A percentile compares a stretch with the other conserved stretches of the same genome.
Evolutionary conservation across 2,888 invertebrate species (phyloP).

Genomic region (Pyrrhosoma nymphula): DNA sequence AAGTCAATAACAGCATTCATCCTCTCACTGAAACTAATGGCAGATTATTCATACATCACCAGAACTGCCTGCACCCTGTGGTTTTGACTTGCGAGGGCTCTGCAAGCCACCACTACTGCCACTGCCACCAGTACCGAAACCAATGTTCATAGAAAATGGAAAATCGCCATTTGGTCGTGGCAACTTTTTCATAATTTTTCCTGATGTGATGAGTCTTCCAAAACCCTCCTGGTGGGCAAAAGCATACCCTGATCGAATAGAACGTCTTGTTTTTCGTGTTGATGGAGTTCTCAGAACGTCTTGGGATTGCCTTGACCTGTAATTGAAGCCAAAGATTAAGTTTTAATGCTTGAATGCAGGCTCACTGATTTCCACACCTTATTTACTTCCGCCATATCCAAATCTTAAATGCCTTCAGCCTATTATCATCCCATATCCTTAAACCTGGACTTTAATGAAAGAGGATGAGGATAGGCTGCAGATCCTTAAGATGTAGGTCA

Average conservation of each 20-base stretch:
- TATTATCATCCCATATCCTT: too few species aligned
- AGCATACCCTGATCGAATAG: constrained; percentile 97
- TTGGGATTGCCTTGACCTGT: constrained; percentile 84
- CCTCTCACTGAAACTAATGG: constrained; percentile 39
- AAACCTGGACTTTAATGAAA: too few species aligned
- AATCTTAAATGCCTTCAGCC: not conserved
- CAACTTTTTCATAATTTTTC: constrained; percentile 95
- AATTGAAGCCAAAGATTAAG: constrained; percentile 67
- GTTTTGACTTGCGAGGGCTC: constrained; percentile 68
- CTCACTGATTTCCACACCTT: too few species aligned
- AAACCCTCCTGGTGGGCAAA: constrained; percentile 99
- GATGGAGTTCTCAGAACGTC: constrained; percentile 92
- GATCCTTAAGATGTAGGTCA: too few species aligned
- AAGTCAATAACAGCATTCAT: constrained; percentile 45
- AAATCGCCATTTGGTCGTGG: constrained; percentile 85
- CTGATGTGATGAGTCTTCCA: constrained; percentile 97
- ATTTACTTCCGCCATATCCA: too few species aligned
- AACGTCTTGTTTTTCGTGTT: constrained; percentile 92
- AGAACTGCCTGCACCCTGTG: constrained; percentile 64
- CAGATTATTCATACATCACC: constrained; percentile 54
- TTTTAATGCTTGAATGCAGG: not conserved
- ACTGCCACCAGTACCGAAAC: constrained; percentile 47
- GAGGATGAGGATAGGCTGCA: too few species aligned
- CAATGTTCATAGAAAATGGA: constrained; percentile 81
- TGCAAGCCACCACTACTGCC: constrained; percentile 42